These are phyloP conservation scores for Nomada ferruginata DNA, from an alignment of 2,888 invertebrate genomes.

Conservation along the genomic window DNA sequence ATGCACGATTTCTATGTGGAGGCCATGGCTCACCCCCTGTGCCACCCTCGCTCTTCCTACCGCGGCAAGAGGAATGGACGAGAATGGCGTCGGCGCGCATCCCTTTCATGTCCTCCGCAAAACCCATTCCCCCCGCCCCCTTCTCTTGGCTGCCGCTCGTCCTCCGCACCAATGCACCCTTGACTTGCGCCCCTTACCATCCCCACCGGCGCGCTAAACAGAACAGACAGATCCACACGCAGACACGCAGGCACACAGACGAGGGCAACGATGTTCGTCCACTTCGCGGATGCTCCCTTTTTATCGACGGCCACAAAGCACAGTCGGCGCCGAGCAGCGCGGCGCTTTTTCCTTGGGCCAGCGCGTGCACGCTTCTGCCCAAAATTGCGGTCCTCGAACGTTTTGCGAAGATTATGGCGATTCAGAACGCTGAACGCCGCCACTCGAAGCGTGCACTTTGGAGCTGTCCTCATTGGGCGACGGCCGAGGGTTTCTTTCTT, in stretches of 20 bases:
- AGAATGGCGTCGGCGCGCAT: constrained; percentile 77
- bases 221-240: constrained; percentile 39
- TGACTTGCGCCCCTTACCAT: constrained; percentile 69
- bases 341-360: constrained; percentile 48
- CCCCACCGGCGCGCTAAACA: constrained; percentile 60
- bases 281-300: constrained; percentile 66
- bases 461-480: no score
- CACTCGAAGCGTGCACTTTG: constrained; percentile 5
- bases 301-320: constrained; percentile 62
- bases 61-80: constrained; percentile 67
- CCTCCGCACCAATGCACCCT: constrained; percentile 72
- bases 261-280: constrained; percentile 60
- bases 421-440: constrained; percentile 26
- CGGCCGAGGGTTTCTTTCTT: no score
- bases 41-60: constrained; percentile 60
- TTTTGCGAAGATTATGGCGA: constrained; percentile 25
- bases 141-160: constrained; percentile 66
- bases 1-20: constrained; percentile 25
- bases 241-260: not conserved
- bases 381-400: constrained; percentile 28
- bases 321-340: constrained; percentile 16
- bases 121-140: constrained; percentile 67
- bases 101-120: constrained; percentile 73
- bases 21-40: constrained; percentile 16
- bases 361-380: constrained; percentile 1